A percentile compares a stretch with the other conserved stretches of the same genome.
Evolutionary conservation across 2,113 vertebrate species (phyloP).

Genomic region (Gallinago media): DNA sequence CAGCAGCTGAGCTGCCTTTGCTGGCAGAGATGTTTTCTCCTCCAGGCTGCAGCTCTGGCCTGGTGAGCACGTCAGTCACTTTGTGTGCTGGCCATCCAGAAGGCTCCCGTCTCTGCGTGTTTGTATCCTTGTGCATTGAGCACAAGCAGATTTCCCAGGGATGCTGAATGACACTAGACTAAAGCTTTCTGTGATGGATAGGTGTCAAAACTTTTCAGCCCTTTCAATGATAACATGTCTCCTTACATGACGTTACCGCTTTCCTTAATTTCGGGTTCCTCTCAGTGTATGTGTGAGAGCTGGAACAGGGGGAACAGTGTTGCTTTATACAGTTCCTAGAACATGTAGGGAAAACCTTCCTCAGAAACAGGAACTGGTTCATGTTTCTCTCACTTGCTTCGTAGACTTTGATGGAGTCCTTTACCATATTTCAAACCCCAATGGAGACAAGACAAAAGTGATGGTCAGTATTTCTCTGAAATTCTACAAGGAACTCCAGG

Average conservation of each 20-base stretch:
- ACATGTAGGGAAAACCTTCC: not conserved
- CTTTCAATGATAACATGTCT: not conserved
- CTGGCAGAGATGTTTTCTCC: not conserved
- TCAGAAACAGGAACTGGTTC: not conserved
- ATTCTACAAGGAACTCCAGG: slow-evolving; percentile 99
- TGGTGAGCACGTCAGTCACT: not conserved
- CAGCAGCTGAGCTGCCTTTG: not conserved
- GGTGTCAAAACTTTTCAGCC: slow-evolving; percentile 6
- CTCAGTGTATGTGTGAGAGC: not conserved
- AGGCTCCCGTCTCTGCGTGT: not conserved
- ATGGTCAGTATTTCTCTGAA: slow-evolving; percentile 99
- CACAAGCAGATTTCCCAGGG: not conserved
- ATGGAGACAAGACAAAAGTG: slow-evolving; percentile 97
- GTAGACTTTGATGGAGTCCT: slow-evolving; percentile 98
- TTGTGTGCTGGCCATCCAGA: not conserved
- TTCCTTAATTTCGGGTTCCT: not conserved
- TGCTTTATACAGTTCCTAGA: not conserved
- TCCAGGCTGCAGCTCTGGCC: slow-evolving; percentile 4
- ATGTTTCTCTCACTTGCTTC: slow-evolving; percentile 28
- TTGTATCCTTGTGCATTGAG: not conserved
- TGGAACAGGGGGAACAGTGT: not conserved
- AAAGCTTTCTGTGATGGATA: slow-evolving; percentile 2
- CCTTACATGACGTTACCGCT: not conserved
- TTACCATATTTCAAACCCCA: slow-evolving; percentile 99
- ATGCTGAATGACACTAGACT: not conserved